Base-by-base conservation (phyloP, 2,888 invertebrate species). In the Eupsilia transversa region DNA sequence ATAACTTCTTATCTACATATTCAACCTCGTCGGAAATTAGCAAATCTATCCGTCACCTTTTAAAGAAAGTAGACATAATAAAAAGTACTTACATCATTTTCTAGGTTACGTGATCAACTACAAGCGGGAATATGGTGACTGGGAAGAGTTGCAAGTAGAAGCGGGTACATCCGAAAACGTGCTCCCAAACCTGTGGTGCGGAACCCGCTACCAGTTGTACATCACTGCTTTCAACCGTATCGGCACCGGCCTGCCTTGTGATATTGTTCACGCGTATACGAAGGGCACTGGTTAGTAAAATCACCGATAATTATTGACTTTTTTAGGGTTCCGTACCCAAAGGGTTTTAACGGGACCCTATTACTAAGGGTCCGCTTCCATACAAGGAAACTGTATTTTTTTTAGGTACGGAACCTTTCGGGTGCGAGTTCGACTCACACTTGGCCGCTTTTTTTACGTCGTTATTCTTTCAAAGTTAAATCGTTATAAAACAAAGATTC, bases 201-300 rank as follows among this genome's bases (percentile, higher is more conserved):
- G 99, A 9, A 98, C 98, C 0, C 97, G 98, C 46, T 99, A 99
- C 93, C 98, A 98, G 90, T 97, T 99, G 76, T 99, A 98, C 93
- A 98, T 99, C 80, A 98, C 98, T 1, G 98, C 98, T n/a, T 98
- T 98, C 92, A 98, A 99, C 94, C 97, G 98, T 89, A 99, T 99
- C 82, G 99, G 98, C 17, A 98, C 98, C 59, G 99, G 99, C 0
- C 95, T 98, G 74, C 98, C 98, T 0, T 98, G 99, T 91, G 98
- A 98, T 91, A 98, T 98, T 83, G 98, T 98, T 56, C 98, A 98
- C 86, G 98, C 98, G 0, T 98, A 97, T 86, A 98, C 98, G 3
- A 98, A 98, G 92, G 98, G 98, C 74, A 98, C 98, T 87, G 97
- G 97, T 97, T 85, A 92, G 93, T 85, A 63, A 9, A 23, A 33